Conservation (phyloP, 1,140 invertebrate genomes). For the Laupala kohalensis region DNA sequence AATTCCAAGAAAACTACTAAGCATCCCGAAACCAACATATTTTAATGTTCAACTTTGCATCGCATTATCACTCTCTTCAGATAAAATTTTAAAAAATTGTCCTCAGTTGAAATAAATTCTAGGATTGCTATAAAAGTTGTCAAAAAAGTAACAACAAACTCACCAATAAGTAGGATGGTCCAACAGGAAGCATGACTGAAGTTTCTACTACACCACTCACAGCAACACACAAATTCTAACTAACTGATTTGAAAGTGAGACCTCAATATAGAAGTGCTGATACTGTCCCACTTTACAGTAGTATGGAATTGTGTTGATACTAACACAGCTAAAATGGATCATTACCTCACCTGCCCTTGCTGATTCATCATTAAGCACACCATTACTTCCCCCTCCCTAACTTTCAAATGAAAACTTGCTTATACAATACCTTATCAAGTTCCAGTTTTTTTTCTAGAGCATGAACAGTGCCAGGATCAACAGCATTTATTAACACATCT, state of each 20-base stretch:
- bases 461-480: conserved; percentile 19
- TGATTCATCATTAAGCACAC: background rate
- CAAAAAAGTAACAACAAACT: too few species aligned
- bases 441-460: background rate
- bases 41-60: too few species aligned
- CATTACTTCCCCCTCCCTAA: too few species aligned
- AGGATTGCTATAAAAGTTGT: too few species aligned
- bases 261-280: background rate
- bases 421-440: background rate
- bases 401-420: background rate
- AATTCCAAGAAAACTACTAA: too few species aligned
- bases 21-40: too few species aligned
- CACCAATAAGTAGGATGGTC: background rate
- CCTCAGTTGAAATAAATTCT: too few species aligned
- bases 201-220: background rate
- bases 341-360: background rate
- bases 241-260: background rate
- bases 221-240: background rate
- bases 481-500: conserved; percentile 38
- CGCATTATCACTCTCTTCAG: too few species aligned
- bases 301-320: background rate
- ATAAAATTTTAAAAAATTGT: too few species aligned
- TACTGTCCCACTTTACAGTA: background rate
- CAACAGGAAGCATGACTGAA: background rate
- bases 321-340: background rate